Conservation (phyloP, 2,888 invertebrate genomes). For the Halocaridina rubra region DNA sequence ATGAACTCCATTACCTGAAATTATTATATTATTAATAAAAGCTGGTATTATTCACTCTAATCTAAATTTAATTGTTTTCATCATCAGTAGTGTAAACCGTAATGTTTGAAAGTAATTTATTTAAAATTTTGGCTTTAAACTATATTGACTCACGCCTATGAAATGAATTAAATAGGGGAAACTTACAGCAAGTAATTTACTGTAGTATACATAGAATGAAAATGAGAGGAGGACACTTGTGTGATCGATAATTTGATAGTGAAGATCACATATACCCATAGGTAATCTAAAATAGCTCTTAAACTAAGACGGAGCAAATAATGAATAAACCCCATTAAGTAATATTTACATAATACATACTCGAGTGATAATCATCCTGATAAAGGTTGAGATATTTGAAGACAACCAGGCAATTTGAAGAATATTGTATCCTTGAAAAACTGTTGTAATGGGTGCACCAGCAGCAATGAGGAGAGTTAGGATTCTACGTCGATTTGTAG, state of each 20-base stretch:
- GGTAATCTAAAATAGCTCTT: too few species aligned
- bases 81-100: not conserved
- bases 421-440: not conserved
- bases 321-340: not conserved
- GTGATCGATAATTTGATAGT: too few species aligned
- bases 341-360: not conserved
- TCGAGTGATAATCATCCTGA: not conserved
- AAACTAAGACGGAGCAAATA: too few species aligned
- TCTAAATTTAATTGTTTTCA: not conserved
- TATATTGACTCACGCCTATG: too few species aligned
- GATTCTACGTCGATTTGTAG: slow-evolving; percentile 13
- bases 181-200: too few species aligned
- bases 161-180: too few species aligned
- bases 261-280: too few species aligned
- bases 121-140: not conserved
- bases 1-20: not conserved
- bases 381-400: not conserved
- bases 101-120: not conserved
- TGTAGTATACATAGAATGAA: too few species aligned
- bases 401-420: slow-evolving; percentile 1
- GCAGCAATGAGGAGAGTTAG: slow-evolving; percentile 1
- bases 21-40: not conserved
- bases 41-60: too few species aligned
- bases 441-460: not conserved
- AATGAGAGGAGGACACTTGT: too few species aligned